These are phyloP conservation scores for Caenorhabditis zanzibari DNA, from an alignment of 2,888 invertebrate species.

Conservation along the genomic window DNA sequence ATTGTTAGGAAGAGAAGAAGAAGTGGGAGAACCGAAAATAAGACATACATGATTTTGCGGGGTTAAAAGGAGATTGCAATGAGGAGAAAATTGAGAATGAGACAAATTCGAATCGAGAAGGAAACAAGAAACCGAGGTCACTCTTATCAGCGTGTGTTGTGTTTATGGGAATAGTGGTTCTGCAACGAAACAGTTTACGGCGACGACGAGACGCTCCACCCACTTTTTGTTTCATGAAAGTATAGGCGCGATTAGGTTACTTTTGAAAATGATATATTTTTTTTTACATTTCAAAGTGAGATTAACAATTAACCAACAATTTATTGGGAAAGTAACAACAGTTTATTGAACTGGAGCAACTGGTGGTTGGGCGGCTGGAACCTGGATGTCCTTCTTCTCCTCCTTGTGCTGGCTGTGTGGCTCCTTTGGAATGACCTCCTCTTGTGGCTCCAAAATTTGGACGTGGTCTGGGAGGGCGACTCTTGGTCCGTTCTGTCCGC, in stretches of 20 bases:
- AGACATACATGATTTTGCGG: slow-evolving; percentile 58
- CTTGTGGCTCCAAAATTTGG: slow-evolving; percentile 96
- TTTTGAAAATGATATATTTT: slow-evolving; percentile 7
- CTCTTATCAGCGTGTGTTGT: slow-evolving; percentile 41
- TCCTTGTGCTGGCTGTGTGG: slow-evolving; percentile 83
- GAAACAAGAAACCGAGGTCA: slow-evolving; percentile 37
- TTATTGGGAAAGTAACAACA: slow-evolving; percentile 68
- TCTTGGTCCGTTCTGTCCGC: slow-evolving; percentile 98
- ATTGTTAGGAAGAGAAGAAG: slow-evolving; percentile 51
- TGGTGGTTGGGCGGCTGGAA: slow-evolving; percentile 67
- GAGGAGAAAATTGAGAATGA: slow-evolving; percentile 46
- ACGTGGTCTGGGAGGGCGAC: slow-evolving; percentile 95
- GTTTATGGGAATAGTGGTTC: slow-evolving; percentile 53
- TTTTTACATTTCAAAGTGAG: slow-evolving; percentile 9
- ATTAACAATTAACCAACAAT: slow-evolving; percentile 66
- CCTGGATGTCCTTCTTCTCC: slow-evolving; percentile 73
- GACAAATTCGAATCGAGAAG: slow-evolving; percentile 7
- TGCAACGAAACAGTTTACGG: slow-evolving; percentile 58
- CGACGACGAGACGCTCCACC: slow-evolving; percentile 15
- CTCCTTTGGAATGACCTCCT: slow-evolving; percentile 86
- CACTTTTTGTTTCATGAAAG: slow-evolving; percentile 27
- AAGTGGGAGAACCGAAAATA: slow-evolving; percentile 56
- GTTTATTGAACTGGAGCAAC: slow-evolving; percentile 68
- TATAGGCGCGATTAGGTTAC: slow-evolving; percentile 1
- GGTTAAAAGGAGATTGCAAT: slow-evolving; percentile 1